Evolutionary conservation across 2,888 invertebrate genomes (phyloP).

Genomic region (Melieria crassipennis): DNA sequence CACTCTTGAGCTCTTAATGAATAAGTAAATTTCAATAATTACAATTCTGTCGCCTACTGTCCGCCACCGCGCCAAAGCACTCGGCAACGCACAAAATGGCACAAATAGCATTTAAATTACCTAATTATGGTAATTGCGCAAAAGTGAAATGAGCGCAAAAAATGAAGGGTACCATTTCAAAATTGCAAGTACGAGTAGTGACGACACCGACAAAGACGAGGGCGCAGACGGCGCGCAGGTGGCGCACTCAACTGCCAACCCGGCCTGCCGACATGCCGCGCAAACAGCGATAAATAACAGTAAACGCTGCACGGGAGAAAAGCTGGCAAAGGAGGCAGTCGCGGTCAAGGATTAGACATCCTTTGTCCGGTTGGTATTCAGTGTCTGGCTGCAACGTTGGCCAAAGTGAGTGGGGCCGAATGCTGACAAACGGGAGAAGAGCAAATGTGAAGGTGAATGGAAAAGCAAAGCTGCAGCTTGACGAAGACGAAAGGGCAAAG

Average conservation of each 20-base stretch:
- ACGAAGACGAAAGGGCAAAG: no score
- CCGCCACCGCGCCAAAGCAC: neutral
- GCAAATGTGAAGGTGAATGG: no score
- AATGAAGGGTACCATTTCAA: conserved; percentile 22
- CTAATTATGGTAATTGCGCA: conserved; percentile 35
- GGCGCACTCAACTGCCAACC: neutral
- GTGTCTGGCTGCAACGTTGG: no score
- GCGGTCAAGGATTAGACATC: neutral
- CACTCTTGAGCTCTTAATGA: conserved; percentile 27
- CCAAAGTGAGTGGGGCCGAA: no score
- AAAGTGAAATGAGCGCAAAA: conserved; percentile 6
- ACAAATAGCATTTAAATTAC: conserved; percentile 35
- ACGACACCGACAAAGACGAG: neutral
- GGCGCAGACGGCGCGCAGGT: neutral
- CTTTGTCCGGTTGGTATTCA: neutral
- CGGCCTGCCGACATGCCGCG: neutral
- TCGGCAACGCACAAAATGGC: neutral
- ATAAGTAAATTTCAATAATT: conserved; percentile 30
- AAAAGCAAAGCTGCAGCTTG: no score
- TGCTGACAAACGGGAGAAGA: no score
- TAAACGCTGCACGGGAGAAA: neutral
- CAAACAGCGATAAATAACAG: neutral
- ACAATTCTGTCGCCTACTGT: neutral
- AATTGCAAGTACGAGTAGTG: conserved; percentile 6
- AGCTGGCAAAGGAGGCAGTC: neutral